phyloP scores from a whole-genome alignment of 2,113 vertebrate species.

The Campylomormyrus numenius region DNA sequence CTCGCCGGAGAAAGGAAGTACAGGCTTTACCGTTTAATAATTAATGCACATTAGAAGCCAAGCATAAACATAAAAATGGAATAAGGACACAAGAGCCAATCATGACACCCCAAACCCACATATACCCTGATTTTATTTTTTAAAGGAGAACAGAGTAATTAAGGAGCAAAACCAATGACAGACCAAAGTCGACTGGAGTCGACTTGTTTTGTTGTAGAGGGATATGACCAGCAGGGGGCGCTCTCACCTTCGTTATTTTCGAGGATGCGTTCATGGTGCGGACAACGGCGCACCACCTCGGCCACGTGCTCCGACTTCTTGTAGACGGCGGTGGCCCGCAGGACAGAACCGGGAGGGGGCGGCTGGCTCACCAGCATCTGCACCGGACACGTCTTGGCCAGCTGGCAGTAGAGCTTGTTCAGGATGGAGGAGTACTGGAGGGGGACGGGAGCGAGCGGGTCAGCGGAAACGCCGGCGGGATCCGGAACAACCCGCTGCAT shows the following conservation, averaged over 20 bases:
- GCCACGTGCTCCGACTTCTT: conserved; percentile 64
- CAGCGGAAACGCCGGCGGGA: neutral
- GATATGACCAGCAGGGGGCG: neutral
- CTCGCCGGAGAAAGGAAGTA: neutral
- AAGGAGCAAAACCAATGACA: neutral
- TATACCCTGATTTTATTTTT: neutral
- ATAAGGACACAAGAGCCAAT: neutral
- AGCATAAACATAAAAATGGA: neutral
- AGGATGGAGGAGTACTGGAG: conserved; percentile 53
- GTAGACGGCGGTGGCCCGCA: conserved; percentile 64
- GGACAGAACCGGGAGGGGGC: conserved; percentile 38
- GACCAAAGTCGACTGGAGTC: neutral
- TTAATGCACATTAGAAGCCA: neutral
- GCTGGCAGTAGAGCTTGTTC: conserved; percentile 67
- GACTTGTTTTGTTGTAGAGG: neutral
- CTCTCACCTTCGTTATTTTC: conserved; percentile 51
- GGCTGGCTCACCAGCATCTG: conserved; percentile 42
- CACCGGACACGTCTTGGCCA: conserved; percentile 63
- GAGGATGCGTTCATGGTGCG: conserved; percentile 60
- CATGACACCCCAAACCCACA: neutral
- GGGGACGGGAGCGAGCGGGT: neutral
- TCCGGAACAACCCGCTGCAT: neutral
- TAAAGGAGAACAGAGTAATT: neutral
- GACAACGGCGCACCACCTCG: conserved; percentile 64
- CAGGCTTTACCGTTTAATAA: neutral